These are phyloP conservation scores for Clivina fossor DNA, from an alignment of 2,888 invertebrate species.

Conservation along the genomic window DNA sequence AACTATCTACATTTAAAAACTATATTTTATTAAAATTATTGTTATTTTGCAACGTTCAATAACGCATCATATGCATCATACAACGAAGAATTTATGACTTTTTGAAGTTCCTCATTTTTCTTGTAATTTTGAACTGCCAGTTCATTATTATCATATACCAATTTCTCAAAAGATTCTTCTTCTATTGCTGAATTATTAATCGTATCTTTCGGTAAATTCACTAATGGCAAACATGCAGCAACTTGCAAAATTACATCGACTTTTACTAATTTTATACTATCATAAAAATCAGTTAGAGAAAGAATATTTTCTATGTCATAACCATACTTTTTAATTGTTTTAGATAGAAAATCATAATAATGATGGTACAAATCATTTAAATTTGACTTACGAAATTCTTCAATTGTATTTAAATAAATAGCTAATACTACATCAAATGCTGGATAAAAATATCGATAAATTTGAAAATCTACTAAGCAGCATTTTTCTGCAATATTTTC, in stretches of 20 bases:
- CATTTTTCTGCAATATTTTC: too few relatives aligned
- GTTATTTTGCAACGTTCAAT: too few relatives aligned
- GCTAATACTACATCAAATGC: not conserved
- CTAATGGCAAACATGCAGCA: not conserved
- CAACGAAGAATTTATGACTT: too few relatives aligned
- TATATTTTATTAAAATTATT: too few relatives aligned
- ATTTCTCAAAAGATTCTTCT: too few relatives aligned
- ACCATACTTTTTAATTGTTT: conserved; percentile 4
- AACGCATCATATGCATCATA: too few relatives aligned
- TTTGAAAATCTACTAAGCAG: too few relatives aligned
- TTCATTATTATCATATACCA: too few relatives aligned
- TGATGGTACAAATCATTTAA: conserved; percentile 4
- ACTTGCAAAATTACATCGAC: not conserved
- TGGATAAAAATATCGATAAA: not conserved
- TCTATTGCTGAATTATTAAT: too few relatives aligned
- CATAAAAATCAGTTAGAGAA: not conserved
- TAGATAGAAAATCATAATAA: not conserved
- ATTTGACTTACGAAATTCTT: not conserved
- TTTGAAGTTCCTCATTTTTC: too few relatives aligned
- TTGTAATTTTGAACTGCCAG: too few relatives aligned
- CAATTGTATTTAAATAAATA: conserved; percentile 1
- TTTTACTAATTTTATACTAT: conserved; percentile 10
- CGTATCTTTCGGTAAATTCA: conserved; percentile 2
- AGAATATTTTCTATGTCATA: conserved; percentile 3
- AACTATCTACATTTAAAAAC: too few relatives aligned